These are phyloP conservation scores for Holothuria leucospilota DNA, from an alignment of 53 echinoderm and acorn worm genomes.

Conservation along the genomic window DNA sequence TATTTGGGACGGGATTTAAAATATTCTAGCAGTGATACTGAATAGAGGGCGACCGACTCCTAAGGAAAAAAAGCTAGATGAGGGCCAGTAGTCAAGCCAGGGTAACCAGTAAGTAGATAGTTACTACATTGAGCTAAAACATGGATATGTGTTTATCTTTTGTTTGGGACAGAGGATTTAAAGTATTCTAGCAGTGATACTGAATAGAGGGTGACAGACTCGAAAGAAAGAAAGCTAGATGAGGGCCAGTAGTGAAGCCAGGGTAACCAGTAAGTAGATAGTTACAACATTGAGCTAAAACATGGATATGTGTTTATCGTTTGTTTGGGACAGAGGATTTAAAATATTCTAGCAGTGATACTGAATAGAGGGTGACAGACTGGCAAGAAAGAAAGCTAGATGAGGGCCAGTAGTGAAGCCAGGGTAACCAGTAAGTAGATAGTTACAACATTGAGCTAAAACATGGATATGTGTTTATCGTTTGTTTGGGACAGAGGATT, in stretches of 20 bases:
- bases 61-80: constrained; percentile 5
- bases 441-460: too few species aligned
- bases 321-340: too few species aligned
- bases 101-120: neutral
- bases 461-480: too few species aligned
- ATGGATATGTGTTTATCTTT: too few species aligned
- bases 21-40: constrained; percentile 52
- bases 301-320: too few species aligned
- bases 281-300: too few species aligned
- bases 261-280: neutral
- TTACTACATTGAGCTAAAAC: too few species aligned
- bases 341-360: constrained; percentile 56
- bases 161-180: too few species aligned
- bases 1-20: neutral
- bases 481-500: too few species aligned
- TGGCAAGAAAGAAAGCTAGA: constrained; percentile 2
- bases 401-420: neutral
- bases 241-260: neutral
- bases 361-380: constrained; percentile 33
- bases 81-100: neutral
- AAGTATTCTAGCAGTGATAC: too few species aligned
- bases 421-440: neutral
- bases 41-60: constrained; percentile 19
- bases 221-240: neutral
- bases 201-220: too few species aligned